Evolutionary conservation across 1,140 invertebrate species (phyloP).

Genomic region (Macrobrachium nipponense): DNA sequence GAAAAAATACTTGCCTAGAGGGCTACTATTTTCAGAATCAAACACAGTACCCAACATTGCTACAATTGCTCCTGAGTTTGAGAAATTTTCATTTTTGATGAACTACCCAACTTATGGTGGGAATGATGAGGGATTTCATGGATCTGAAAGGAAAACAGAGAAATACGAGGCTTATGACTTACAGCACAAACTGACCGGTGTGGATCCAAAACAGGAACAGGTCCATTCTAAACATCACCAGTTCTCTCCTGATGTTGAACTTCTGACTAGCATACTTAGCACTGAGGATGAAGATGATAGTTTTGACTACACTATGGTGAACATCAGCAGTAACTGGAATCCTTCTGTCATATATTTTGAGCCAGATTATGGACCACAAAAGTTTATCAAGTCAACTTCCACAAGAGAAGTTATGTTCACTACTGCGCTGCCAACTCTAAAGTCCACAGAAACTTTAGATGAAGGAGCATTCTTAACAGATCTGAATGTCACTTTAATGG

Average conservation of each 20-base stretch:
- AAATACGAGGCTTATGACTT: too few species aligned
- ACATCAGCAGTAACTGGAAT: neutral
- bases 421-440: neutral
- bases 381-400: neutral
- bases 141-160: too few species aligned
- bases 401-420: neutral
- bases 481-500: too few species aligned
- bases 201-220: too few species aligned
- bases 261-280: too few species aligned
- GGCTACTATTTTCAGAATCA: neutral
- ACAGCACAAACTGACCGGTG: too few species aligned
- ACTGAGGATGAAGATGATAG: too few species aligned
- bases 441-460: too few species aligned
- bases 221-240: too few species aligned
- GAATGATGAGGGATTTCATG: too few species aligned
- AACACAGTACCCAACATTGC: neutral
- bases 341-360: neutral
- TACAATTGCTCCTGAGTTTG: neutral
- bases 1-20: constrained; percentile 21
- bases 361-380: constrained; percentile 18
- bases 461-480: too few species aligned
- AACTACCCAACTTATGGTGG: neutral
- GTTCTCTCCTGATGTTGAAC: too few species aligned
- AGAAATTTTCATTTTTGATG: neutral
- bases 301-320: neutral